Evolutionary conservation across 2,888 invertebrate species (phyloP).

Genomic region (Drosophila leonis): DNA sequence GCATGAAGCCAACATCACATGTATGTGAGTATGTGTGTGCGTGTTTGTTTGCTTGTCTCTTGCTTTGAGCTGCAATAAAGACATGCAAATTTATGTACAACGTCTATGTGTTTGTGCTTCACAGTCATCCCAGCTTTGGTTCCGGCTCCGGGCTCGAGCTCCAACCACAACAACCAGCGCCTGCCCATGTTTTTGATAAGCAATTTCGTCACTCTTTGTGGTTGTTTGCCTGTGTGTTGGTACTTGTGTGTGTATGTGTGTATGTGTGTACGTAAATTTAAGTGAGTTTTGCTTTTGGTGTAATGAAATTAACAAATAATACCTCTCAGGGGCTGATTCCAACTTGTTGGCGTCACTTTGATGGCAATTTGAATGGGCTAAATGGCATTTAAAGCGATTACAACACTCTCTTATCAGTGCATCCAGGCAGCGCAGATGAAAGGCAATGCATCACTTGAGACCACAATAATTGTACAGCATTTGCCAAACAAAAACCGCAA

Average conservation of each 20-base stretch:
- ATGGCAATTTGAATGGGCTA: conserved; percentile 74
- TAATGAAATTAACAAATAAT: conserved; percentile 81
- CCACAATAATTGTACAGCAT: conserved; percentile 17
- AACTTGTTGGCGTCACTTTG: conserved; percentile 64
- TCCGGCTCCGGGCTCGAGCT: neutral
- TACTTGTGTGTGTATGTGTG: neutral
- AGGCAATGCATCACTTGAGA: conserved; percentile 48
- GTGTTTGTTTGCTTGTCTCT: conserved; percentile 49
- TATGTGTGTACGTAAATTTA: conserved; percentile 19
- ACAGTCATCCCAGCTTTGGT: conserved; percentile 10
- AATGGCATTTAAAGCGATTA: conserved; percentile 73
- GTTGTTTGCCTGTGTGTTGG: conserved; percentile 20
- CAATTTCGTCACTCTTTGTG: conserved; percentile 67
- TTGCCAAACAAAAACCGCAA: neutral
- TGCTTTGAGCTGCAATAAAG: conserved; percentile 75
- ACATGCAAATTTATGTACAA: conserved; percentile 78
- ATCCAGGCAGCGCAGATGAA: conserved; percentile 46
- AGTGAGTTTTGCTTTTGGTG: conserved; percentile 30
- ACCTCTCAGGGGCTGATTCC: conserved; percentile 53
- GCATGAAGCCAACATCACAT: conserved; percentile 52
- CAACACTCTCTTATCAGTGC: conserved; percentile 65
- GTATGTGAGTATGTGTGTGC: conserved; percentile 12
- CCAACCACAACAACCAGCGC: neutral
- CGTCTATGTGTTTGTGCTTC: conserved; percentile 29
- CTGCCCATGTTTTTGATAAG: conserved; percentile 68